A percentile compares a stretch with the other conserved stretches of the same genome.
Evolutionary conservation across 2,113 vertebrate genomes (phyloP).

Genomic region (Pseudorectes ferrugineus): DNA sequence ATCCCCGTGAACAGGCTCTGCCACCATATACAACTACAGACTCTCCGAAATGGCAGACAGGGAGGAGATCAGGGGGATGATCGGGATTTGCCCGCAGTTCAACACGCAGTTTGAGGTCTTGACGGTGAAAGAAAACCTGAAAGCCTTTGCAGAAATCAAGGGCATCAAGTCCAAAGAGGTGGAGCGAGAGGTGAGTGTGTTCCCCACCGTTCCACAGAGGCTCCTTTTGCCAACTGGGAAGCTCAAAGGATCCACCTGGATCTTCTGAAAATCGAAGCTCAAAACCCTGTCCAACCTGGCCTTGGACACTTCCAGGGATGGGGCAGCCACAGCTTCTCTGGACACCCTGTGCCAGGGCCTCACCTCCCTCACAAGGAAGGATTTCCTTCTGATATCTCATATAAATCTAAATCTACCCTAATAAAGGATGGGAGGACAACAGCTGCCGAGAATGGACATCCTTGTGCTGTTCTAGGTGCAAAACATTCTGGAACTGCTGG

Average conservation of each 20-base stretch:
- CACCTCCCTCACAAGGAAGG: rapidly evolving
- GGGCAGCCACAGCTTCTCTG: background rate
- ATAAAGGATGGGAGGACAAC: background rate
- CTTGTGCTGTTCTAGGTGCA: slow-evolving; percentile 70
- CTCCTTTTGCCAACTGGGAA: background rate
- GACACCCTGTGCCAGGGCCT: background rate
- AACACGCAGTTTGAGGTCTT: slow-evolving; percentile 87
- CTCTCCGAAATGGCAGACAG: slow-evolving; percentile 74
- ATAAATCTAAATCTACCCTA: background rate
- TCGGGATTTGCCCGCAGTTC: slow-evolving; percentile 89
- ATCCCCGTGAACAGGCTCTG: slow-evolving; percentile 66
- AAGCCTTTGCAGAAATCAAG: slow-evolving; percentile 87
- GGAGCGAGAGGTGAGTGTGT: slow-evolving; percentile 46
- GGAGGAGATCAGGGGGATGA: slow-evolving; percentile 74
- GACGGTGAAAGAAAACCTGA: slow-evolving; percentile 89
- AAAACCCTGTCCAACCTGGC: rapidly evolving
- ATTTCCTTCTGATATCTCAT: background rate
- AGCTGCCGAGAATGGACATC: background rate
- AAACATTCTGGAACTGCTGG: slow-evolving; percentile 80
- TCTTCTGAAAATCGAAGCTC: background rate
- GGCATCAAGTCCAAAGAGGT: slow-evolving; percentile 78
- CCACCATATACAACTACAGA: slow-evolving; percentile 77
- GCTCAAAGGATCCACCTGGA: background rate
- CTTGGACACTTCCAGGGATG: background rate
- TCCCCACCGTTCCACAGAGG: rapidly evolving